phyloP scores from a whole-genome alignment of 2,888 invertebrate species.

The Chalcis sispes region DNA sequence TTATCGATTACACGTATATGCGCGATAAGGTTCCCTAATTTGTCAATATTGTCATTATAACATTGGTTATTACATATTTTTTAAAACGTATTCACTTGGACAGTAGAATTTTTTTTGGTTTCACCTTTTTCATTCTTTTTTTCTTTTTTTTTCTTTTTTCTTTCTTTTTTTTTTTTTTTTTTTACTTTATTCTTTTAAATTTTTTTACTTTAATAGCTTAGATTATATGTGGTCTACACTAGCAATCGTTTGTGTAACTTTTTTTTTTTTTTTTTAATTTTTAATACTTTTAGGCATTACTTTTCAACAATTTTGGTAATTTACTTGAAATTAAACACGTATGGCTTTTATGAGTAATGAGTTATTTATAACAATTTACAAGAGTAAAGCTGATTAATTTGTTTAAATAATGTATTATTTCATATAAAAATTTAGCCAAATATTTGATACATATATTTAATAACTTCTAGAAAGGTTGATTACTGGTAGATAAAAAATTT shows the following conservation, averaged over 20 bases:
- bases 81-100: slow-evolving; percentile 45
- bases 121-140: slow-evolving; percentile 37
- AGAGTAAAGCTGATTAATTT: slow-evolving; percentile 31
- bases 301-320: slow-evolving; percentile 38
- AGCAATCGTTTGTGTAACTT: slow-evolving; percentile 43
- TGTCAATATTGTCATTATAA: slow-evolving; percentile 55
- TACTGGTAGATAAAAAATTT: background rate
- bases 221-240: slow-evolving; percentile 44
- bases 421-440: background rate
- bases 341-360: slow-evolving; percentile 22
- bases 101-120: slow-evolving; percentile 51
- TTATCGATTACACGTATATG: slow-evolving; percentile 50
- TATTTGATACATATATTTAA: slow-evolving; percentile 1
- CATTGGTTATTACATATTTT: slow-evolving; percentile 41
- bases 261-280: slow-evolving; percentile 42
- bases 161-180: slow-evolving; percentile 39
- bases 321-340: slow-evolving; percentile 36
- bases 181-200: slow-evolving; percentile 25
- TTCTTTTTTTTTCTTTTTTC: slow-evolving; percentile 46
- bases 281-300: slow-evolving; percentile 50
- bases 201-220: slow-evolving; percentile 40
- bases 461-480: slow-evolving; percentile 15
- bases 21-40: slow-evolving; percentile 39
- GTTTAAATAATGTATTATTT: slow-evolving; percentile 17
- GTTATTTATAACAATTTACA: slow-evolving; percentile 7